These are phyloP conservation scores for Phrynosoma platyrhinos DNA, from an alignment of 2,113 vertebrate species.

Conservation along the genomic window DNA sequence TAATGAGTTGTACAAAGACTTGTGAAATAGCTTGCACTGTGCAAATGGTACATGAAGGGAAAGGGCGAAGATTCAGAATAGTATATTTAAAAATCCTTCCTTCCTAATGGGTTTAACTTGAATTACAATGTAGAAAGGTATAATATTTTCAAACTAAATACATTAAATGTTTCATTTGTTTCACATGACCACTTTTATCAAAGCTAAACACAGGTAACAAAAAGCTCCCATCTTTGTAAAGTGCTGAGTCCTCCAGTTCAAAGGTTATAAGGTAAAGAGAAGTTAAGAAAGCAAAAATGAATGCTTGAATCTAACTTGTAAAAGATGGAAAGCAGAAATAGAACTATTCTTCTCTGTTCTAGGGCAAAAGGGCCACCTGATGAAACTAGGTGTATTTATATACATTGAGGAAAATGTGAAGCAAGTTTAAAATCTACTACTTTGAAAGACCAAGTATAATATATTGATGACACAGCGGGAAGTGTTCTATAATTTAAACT, in stretches of 20 bases:
- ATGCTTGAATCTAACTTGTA: not conserved
- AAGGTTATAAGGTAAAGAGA: slow-evolving; percentile 66
- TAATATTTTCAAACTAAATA: slow-evolving; percentile 59
- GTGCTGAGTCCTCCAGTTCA: slow-evolving; percentile 44
- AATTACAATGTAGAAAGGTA: slow-evolving; percentile 24
- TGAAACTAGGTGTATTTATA: slow-evolving; percentile 60
- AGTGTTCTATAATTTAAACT: not conserved
- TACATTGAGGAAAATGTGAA: slow-evolving; percentile 61
- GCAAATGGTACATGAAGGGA: not conserved
- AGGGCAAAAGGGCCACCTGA: slow-evolving; percentile 60
- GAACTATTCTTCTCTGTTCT: slow-evolving; percentile 28
- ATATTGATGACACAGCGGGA: slow-evolving; percentile 44
- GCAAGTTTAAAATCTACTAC: slow-evolving; percentile 60
- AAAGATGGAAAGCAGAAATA: slow-evolving; percentile 76
- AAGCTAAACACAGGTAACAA: slow-evolving; percentile 39
- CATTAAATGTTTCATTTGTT: slow-evolving; percentile 11
- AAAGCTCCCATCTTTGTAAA: slow-evolving; percentile 61
- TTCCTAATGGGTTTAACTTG: not conserved
- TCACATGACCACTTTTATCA: slow-evolving; percentile 52
- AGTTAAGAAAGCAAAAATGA: slow-evolving; percentile 71
- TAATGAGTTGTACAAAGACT: not conserved
- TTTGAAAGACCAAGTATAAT: slow-evolving; percentile 40
- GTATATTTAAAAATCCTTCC: not conserved
- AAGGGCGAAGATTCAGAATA: not conserved
- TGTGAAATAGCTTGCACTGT: not conserved